These are phyloP conservation scores for Ectobius pallidus DNA, from an alignment of 2,888 invertebrate genomes.

Conservation along the genomic window DNA sequence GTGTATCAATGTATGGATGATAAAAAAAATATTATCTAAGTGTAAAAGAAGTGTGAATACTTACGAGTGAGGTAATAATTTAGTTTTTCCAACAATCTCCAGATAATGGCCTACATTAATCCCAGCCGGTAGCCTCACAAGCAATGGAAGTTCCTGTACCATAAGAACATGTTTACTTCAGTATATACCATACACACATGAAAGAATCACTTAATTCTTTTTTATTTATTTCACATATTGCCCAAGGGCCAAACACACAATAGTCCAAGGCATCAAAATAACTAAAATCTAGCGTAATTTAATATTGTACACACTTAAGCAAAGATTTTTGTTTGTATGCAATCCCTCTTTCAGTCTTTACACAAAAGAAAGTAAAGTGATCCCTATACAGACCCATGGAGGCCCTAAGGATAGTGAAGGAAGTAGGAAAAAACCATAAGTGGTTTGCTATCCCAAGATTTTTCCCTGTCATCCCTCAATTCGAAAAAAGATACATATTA, in stretches of 20 bases:
- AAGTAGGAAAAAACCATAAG: too few species aligned
- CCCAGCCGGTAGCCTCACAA: constrained; percentile 51
- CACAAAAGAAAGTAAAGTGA: too few species aligned
- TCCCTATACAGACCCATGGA: too few species aligned
- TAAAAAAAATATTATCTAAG: background rate
- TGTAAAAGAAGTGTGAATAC: too few species aligned
- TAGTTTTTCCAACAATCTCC: constrained; percentile 67
- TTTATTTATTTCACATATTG: too few species aligned
- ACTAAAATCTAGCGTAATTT: background rate
- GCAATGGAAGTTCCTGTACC: constrained; percentile 54
- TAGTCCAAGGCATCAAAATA: background rate
- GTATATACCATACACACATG: background rate
- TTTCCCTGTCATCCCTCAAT: too few species aligned
- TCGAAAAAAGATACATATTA: too few species aligned
- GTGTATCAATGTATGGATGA: background rate
- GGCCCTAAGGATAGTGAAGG: too few species aligned
- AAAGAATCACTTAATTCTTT: background rate
- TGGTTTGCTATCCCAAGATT: too few species aligned
- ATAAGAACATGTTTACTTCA: background rate
- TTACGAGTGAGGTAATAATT: constrained; percentile 72
- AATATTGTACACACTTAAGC: background rate
- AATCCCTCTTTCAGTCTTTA: too few species aligned
- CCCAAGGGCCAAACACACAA: background rate
- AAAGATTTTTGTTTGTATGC: too few species aligned
- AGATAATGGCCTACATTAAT: constrained; percentile 60